A percentile compares a stretch with the other conserved stretches of the same genome.
Evolutionary conservation across 2,888 invertebrate genomes (phyloP).

Genomic region (Lordiphosa andalusiaca): DNA sequence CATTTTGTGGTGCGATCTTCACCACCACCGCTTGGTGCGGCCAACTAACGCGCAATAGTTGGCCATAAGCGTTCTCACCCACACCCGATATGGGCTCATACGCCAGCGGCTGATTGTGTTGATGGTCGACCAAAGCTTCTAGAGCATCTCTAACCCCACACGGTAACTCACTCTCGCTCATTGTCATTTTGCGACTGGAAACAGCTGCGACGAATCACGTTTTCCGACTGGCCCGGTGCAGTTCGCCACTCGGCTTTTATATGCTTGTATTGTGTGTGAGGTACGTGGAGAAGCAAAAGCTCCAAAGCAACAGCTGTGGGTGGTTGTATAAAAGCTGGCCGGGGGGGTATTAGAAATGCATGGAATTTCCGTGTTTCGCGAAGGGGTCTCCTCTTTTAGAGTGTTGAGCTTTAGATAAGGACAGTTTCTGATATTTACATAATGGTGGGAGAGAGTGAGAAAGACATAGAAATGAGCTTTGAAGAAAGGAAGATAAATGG

Average conservation of each 20-base stretch:
- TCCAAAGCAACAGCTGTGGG: too few species aligned
- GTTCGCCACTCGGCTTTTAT: slow-evolving; percentile 1
- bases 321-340: too few species aligned
- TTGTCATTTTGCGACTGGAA: slow-evolving; percentile 9
- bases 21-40: slow-evolving; percentile 41
- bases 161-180: slow-evolving; percentile 23
- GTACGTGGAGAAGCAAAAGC: too few species aligned
- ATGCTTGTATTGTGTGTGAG: too few species aligned
- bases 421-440: too few species aligned
- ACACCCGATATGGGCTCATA: slow-evolving; percentile 31
- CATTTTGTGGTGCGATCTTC: slow-evolving; percentile 72
- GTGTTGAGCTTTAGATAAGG: too few species aligned
- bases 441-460: too few species aligned
- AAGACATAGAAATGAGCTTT: too few species aligned
- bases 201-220: slow-evolving; percentile 12
- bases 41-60: slow-evolving; percentile 31
- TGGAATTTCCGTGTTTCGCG: too few species aligned
- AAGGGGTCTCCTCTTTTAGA: too few species aligned
- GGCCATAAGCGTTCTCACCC: slow-evolving; percentile 41
- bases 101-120: slow-evolving; percentile 10
- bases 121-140: slow-evolving; percentile 21
- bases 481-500: too few species aligned
- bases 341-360: too few species aligned
- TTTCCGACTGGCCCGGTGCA: slow-evolving; percentile 20
- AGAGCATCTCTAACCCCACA: slow-evolving; percentile 16